A percentile compares a stretch with the other conserved stretches of the same genome.
Conservation (phyloP, 2,113 vertebrate species). For the Phocoena sinus region DNA sequence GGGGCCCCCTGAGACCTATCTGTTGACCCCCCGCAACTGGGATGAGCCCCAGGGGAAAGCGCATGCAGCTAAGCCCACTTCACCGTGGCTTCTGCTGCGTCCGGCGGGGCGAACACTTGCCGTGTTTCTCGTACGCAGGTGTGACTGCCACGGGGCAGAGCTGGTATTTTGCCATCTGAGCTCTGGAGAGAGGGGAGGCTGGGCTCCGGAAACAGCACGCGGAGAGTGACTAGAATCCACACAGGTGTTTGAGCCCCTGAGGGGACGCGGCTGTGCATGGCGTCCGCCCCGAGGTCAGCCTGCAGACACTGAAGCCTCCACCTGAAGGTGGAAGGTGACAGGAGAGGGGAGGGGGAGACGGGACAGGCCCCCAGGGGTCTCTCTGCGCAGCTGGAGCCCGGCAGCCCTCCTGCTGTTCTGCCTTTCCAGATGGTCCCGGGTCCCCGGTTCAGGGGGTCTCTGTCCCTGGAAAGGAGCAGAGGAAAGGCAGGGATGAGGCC, state of each 20-base stretch:
- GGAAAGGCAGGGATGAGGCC: neutral
- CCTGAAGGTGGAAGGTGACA: no score
- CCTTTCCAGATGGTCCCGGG: neutral
- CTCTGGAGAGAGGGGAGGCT: neutral
- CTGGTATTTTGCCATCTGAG: neutral
- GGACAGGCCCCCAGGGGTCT: neutral
- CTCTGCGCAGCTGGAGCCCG: neutral
- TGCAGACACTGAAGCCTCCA: accelerated
- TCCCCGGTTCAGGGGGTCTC: neutral
- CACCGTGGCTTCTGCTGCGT: neutral
- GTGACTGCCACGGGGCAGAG: neutral
- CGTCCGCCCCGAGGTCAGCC: neutral
- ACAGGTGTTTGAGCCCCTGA: neutral
- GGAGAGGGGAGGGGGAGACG: neutral
- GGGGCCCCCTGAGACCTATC: neutral
- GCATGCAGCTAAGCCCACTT: neutral
- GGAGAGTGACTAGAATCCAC: no score
- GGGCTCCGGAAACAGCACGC: neutral
- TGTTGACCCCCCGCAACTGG: neutral
- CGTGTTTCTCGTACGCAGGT: neutral
- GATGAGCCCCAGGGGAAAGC: neutral
- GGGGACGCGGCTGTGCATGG: accelerated
- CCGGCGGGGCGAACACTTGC: neutral
- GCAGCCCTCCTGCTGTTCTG: neutral
- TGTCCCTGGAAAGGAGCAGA: neutral